These are phyloP conservation scores for Oryzias curvinotus DNA, from an alignment of 2,113 vertebrate species.

Conservation along the genomic window DNA sequence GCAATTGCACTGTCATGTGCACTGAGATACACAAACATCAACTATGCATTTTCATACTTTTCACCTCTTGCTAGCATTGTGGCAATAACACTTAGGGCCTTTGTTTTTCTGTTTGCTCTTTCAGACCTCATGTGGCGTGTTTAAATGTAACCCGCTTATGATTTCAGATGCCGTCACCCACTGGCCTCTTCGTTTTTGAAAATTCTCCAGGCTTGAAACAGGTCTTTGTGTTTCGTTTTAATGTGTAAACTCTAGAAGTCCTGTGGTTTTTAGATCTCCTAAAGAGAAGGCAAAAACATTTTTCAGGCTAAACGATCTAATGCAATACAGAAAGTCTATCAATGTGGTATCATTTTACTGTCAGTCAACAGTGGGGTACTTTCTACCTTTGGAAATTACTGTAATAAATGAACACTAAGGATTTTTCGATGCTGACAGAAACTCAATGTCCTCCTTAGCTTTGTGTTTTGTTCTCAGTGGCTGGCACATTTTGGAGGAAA, in stretches of 20 bases:
- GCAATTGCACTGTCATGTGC: conserved; percentile 31
- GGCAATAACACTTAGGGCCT: conserved; percentile 71
- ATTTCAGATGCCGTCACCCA: conserved; percentile 1
- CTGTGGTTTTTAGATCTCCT: background rate
- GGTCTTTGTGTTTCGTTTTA: conserved; percentile 16
- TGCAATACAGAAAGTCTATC: conserved; percentile 57
- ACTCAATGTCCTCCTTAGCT: conserved; percentile 10
- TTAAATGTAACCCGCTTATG: conserved; percentile 2
- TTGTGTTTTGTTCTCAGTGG: conserved; percentile 7
- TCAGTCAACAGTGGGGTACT: conserved; percentile 15
- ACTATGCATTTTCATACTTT: conserved; percentile 74
- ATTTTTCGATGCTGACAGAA: conserved; percentile 18
- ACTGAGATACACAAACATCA: conserved; percentile 49
- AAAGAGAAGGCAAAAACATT: conserved; percentile 16
- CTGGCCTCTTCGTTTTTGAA: background rate
- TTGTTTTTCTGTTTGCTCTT: background rate
- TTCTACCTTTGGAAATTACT: conserved; percentile 16
- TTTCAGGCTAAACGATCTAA: conserved; percentile 34
- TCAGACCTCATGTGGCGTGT: background rate
- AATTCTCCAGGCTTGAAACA: background rate
- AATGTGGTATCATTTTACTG: conserved; percentile 27
- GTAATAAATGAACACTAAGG: conserved; percentile 26
- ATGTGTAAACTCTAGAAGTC: conserved; percentile 7
- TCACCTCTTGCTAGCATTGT: conserved; percentile 56
- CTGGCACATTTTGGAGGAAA: conserved; percentile 2